phyloP scores from a whole-genome alignment of 2,797 vertebrate genomes.

The Myotis myotis region DNA sequence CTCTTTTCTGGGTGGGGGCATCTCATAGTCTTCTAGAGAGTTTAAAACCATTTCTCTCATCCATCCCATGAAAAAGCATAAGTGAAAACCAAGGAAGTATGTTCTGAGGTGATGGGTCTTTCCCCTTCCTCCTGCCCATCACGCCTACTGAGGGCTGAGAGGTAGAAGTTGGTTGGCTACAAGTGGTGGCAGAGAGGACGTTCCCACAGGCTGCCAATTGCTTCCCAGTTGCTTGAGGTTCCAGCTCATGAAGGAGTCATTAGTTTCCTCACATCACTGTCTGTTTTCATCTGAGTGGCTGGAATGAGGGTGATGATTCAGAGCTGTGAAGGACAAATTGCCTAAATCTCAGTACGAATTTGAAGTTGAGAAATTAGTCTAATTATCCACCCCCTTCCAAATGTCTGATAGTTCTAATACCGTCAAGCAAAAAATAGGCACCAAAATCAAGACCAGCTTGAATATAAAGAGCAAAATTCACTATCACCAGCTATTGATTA shows the following conservation, averaged over 20 bases:
- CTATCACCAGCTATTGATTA: not conserved
- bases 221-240: not conserved
- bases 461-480: not conserved
- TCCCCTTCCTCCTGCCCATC: not conserved
- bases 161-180: not conserved
- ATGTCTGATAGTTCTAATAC: not conserved
- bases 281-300: not conserved
- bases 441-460: not conserved
- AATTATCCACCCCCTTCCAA: not conserved
- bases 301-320: not conserved
- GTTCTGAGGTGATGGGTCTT: not conserved
- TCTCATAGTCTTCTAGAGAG: not conserved
- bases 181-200: not conserved
- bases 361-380: slow-evolving; percentile 24
- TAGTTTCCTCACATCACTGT: not conserved
- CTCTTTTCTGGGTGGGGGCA: not conserved
- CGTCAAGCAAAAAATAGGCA: not conserved
- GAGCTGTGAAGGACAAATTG: not conserved
- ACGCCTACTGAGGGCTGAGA: not conserved
- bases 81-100: not conserved
- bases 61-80: not conserved
- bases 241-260: not conserved
- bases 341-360: not conserved
- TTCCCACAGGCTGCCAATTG: not conserved
- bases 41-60: not conserved